Percentiles rank a stretch among this genome's conserved stretches.
Evolutionary conservation across 2,888 invertebrate genomes (phyloP).

Genomic region (Drosophila emarginata): DNA sequence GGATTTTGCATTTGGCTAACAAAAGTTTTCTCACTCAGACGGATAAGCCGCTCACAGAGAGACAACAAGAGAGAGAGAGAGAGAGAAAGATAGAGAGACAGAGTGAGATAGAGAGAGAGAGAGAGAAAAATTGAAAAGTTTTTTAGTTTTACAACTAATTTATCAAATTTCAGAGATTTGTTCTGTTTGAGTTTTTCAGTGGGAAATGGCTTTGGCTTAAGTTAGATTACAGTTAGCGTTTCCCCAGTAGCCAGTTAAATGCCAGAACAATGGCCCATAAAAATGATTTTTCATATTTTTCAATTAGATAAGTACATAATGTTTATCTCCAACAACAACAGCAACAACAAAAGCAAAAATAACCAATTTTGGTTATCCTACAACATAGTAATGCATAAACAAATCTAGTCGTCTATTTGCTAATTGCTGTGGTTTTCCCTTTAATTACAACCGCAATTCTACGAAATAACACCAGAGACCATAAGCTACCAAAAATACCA

Average conservation of each 20-base stretch:
- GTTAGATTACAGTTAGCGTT: slow-evolving; percentile 32
- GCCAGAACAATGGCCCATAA: slow-evolving; percentile 47
- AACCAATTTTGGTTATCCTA: slow-evolving; percentile 2
- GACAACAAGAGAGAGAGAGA: slow-evolving; percentile 2
- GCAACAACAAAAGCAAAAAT: slow-evolving; percentile 16
- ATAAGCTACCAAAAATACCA: slow-evolving; percentile 39
- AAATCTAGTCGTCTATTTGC: slow-evolving; percentile 73
- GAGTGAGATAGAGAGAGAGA: background rate
- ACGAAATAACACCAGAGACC: slow-evolving; percentile 51
- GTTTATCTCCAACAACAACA: slow-evolving; percentile 13
- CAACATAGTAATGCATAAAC: slow-evolving; percentile 55
- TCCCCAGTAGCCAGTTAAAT: slow-evolving; percentile 23
- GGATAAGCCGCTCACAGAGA: slow-evolving; percentile 58
- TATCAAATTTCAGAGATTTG: slow-evolving; percentile 74
- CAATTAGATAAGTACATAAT: slow-evolving; percentile 61
- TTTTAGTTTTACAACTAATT: slow-evolving; percentile 68
- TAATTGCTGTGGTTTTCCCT: slow-evolving; percentile 71
- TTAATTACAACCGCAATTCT: slow-evolving; percentile 68
- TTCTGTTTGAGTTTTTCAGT: slow-evolving; percentile 53
- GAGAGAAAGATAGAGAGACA: background rate
- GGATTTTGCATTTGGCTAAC: slow-evolving; percentile 70
- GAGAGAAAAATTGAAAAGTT: slow-evolving; percentile 39
- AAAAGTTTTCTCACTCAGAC: slow-evolving; percentile 56
- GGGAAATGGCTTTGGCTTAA: slow-evolving; percentile 23
- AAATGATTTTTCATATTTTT: slow-evolving; percentile 43